These are phyloP conservation scores for Gymnosoma rotundatum DNA, from an alignment of 2,888 invertebrate genomes.

Conservation along the genomic window DNA sequence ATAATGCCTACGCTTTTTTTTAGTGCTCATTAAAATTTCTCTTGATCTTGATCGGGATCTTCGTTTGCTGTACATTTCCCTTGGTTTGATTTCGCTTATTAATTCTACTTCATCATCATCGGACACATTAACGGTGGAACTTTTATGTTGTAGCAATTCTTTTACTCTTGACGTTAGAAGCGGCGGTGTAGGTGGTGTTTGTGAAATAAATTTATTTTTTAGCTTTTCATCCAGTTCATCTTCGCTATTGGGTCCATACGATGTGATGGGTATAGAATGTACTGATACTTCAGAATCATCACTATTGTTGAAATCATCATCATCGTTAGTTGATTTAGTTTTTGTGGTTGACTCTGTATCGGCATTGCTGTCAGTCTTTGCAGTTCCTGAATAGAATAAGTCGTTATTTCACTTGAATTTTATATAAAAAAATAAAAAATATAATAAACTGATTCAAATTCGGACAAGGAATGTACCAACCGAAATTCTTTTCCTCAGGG, in stretches of 20 bases:
- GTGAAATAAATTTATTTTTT: conserved; percentile 19
- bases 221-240: conserved; percentile 70
- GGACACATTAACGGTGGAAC: conserved; percentile 49
- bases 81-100: conserved; percentile 43
- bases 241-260: conserved; percentile 78
- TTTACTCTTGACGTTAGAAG: conserved; percentile 11
- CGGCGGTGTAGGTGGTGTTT: conserved; percentile 31
- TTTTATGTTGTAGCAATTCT: conserved; percentile 34
- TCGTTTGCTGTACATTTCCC: conserved; percentile 18
- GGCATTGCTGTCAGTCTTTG: conserved; percentile 34
- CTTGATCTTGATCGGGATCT: conserved; percentile 48
- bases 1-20: conserved; percentile 49
- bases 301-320: conserved; percentile 65
- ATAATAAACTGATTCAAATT: no score
- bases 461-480: no score
- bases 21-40: conserved; percentile 4
- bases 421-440: no score
- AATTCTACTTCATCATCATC: conserved; percentile 53
- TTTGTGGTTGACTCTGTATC: conserved; percentile 66
- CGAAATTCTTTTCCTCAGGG: neutral
- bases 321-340: conserved; percentile 64
- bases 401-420: no score
- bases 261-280: conserved; percentile 82
- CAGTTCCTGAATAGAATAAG: conserved; percentile 44
- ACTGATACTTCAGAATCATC: conserved; percentile 79